Base-by-base conservation (phyloP, 2,888 invertebrate genomes). In the Alloscopus bannaensis region DNA sequence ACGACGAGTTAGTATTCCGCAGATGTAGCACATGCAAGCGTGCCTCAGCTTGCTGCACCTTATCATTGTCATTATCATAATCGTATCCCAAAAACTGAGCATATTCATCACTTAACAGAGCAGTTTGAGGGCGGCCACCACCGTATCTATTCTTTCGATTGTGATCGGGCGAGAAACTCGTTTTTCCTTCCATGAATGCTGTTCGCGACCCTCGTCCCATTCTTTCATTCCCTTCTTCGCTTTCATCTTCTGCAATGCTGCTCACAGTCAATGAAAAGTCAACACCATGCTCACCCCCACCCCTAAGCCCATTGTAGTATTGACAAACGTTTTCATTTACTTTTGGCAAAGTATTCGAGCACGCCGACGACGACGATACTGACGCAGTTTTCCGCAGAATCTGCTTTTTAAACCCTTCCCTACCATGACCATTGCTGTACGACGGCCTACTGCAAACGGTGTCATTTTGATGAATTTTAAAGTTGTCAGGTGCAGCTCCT, bases 41-140 rank as follows among this genome's bases (percentile, higher is more conserved):
- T 18, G 77, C 40, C n/a, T 28, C 45, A 4, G 76, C 60, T 47
- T 77, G 77, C 71, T 78, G 71, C 66, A 52, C 59, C 71, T 78
- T 57, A 57, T 45, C 50, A 42, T 59, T 47, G 0, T 36, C 50
- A 65, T 71, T 78, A 66, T 59, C 71, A 65, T 71, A 71, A 40
- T 71, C 78, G 52, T 65, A 78, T 40, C 78, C 78, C 78, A 78
- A 71, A 71, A 66, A 78, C 64, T 62, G 66, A 71, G 78, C 78
- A 45, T 78, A 78, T 78, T 78, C 78, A 71, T 78, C 78, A 66
- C 78, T 78, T 78, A 78, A 65, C 57, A 78, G 71, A 50, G 78
- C 78, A 78, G 78, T 78, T 66, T 71, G 78, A 78, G 59, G 71
- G 60, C 71, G 78, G 64, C 69, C 76, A 62, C 68, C 52, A 45